Evolutionary conservation across 1,140 invertebrate species (phyloP).

Genomic region (Telenomus remus): DNA sequence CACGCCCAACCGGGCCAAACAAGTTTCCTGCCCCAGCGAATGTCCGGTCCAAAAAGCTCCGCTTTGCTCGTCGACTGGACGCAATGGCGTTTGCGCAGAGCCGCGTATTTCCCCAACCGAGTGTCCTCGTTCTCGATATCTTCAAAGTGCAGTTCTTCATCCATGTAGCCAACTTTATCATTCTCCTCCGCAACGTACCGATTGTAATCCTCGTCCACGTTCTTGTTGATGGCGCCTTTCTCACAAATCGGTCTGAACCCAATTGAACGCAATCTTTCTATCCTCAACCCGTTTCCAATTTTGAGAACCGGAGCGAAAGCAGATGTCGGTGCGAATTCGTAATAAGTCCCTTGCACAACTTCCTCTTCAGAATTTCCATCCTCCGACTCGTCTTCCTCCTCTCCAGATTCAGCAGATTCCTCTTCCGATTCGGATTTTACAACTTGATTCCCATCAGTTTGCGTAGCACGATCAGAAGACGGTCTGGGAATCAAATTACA

Average conservation of each 20-base stretch:
- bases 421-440: slow-evolving; percentile 42
- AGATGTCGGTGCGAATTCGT: slow-evolving; percentile 15
- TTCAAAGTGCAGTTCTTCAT: slow-evolving; percentile 69
- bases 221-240: slow-evolving; percentile 36
- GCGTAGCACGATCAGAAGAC: slow-evolving; percentile 36
- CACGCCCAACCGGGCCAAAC: slow-evolving; percentile 23
- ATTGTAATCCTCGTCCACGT: slow-evolving; percentile 67
- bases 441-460: slow-evolving; percentile 44
- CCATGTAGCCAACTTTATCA: slow-evolving; percentile 69
- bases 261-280: slow-evolving; percentile 67
- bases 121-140: slow-evolving; percentile 69
- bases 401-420: slow-evolving; percentile 29
- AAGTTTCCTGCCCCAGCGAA: slow-evolving; percentile 26
- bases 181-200: slow-evolving; percentile 70
- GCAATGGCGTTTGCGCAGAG: slow-evolving; percentile 36
- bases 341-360: background rate
- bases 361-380: slow-evolving; percentile 9
- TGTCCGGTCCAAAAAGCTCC: background rate
- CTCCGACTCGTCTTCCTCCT: slow-evolving; percentile 22
- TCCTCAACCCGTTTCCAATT: slow-evolving; percentile 61
- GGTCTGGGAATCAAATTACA: slow-evolving; percentile 58
- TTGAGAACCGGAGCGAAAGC: slow-evolving; percentile 69
- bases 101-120: slow-evolving; percentile 15
- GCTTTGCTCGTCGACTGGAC: slow-evolving; percentile 39
- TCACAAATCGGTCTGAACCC: slow-evolving; percentile 68